Percentiles rank a stretch among this genome's conserved stretches.
Evolutionary conservation across 2,113 vertebrate genomes (phyloP).

Genomic region (Megalops atlanticus): DNA sequence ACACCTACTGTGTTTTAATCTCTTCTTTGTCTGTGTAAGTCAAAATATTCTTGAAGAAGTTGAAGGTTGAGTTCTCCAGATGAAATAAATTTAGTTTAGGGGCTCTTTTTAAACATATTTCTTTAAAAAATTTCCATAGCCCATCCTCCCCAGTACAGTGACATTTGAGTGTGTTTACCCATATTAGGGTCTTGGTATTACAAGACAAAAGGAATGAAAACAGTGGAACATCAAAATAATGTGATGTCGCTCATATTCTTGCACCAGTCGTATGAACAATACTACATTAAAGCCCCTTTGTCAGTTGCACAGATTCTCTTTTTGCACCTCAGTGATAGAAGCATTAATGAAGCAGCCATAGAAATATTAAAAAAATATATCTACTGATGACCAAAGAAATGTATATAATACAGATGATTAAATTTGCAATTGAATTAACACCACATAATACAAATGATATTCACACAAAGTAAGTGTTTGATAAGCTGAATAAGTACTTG

Average conservation of each 20-base stretch:
- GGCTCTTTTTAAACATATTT: no score
- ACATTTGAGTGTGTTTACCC: background rate
- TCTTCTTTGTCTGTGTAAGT: background rate
- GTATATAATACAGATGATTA: background rate
- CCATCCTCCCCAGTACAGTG: background rate
- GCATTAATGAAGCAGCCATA: background rate
- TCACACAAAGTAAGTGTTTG: background rate
- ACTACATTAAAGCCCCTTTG: background rate
- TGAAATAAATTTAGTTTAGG: no score
- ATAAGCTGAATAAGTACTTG: background rate
- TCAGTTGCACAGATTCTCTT: background rate
- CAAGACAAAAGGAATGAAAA: background rate
- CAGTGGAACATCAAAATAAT: background rate
- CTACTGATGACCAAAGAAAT: conserved; percentile 25
- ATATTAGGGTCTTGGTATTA: background rate
- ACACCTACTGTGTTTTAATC: background rate
- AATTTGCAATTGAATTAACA: background rate
- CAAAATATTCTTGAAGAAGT: background rate
- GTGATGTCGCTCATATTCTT: background rate
- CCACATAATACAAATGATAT: background rate
- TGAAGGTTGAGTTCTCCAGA: background rate
- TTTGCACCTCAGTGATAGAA: background rate
- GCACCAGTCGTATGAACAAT: background rate
- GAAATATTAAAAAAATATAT: background rate
- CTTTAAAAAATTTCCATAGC: no score